Conservation (phyloP, 2,888 invertebrate genomes). For the Lycaena phlaeas region DNA sequence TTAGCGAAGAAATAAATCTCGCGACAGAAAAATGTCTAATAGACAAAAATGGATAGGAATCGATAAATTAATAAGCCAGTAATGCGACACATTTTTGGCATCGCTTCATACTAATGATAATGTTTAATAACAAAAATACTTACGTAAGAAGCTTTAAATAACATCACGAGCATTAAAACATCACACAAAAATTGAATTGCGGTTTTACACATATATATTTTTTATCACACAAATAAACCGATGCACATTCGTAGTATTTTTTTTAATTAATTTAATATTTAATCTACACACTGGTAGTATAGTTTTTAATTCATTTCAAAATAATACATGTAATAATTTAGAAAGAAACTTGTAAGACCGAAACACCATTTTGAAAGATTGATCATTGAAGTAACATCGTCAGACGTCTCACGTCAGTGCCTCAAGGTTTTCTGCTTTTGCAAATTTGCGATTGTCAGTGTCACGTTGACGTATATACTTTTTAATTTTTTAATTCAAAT, state of each 20-base stretch:
- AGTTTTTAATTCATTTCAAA: constrained; percentile 45
- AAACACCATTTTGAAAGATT: constrained; percentile 69
- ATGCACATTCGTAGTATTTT: constrained; percentile 26
- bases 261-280: constrained; percentile 25
- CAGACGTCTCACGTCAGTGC: too few relatives aligned
- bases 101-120: constrained; percentile 1
- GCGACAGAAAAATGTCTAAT: constrained; percentile 13
- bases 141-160: constrained; percentile 63
- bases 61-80: constrained; percentile 11
- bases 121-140: constrained; percentile 57
- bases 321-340: constrained; percentile 42
- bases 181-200: constrained; percentile 49
- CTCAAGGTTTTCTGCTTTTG: constrained; percentile 44
- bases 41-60: constrained; percentile 13
- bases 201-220: constrained; percentile 26
- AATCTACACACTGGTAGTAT: constrained; percentile 28
- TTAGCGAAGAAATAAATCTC: constrained; percentile 14
- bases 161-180: constrained; percentile 52
- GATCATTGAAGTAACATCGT: too few relatives aligned
- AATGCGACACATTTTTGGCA: constrained; percentile 10
- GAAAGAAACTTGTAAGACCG: constrained; percentile 56
- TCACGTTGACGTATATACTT: neutral
- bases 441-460: neutral
- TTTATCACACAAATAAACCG: constrained; percentile 25
- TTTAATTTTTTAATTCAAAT: neutral